phyloP scores from a whole-genome alignment of 1,140 invertebrate genomes.

The Neuroterus valhalla region DNA sequence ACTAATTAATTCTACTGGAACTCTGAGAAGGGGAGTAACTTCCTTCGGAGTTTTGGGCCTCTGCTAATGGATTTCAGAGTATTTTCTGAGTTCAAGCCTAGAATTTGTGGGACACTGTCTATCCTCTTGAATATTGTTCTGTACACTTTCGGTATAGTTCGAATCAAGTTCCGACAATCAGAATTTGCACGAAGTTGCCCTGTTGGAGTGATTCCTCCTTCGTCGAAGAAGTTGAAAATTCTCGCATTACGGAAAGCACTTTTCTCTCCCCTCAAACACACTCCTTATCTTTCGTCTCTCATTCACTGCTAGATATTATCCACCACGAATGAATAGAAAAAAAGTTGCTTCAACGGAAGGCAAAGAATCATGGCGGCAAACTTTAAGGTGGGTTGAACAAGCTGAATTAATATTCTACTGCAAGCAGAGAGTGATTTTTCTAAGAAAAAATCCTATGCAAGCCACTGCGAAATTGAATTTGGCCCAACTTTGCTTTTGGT shows the following conservation, averaged over 20 bases:
- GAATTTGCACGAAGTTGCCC: conserved; percentile 44
- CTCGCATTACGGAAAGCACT: conserved; percentile 12
- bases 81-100: conserved; percentile 14
- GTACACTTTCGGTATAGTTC: conserved; percentile 51
- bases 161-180: conserved; percentile 62
- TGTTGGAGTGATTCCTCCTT: conserved; percentile 40
- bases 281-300: neutral
- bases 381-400: conserved; percentile 15
- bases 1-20: neutral
- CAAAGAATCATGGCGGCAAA: conserved; percentile 19
- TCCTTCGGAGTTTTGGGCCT: neutral
- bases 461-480: conserved; percentile 20
- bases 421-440: conserved; percentile 2
- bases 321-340: conserved; percentile 15
- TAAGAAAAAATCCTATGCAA: neutral
- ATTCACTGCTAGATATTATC: conserved; percentile 17
- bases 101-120: neutral
- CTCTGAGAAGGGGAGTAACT: neutral
- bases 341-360: conserved; percentile 9
- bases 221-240: conserved; percentile 34
- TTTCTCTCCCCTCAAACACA: neutral
- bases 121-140: neutral
- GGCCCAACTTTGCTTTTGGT: neutral
- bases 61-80: conserved; percentile 13
- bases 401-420: conserved; percentile 14